These are phyloP conservation scores for Betta splendens DNA, from an alignment of 2,797 vertebrate genomes.

Conservation along the genomic window DNA sequence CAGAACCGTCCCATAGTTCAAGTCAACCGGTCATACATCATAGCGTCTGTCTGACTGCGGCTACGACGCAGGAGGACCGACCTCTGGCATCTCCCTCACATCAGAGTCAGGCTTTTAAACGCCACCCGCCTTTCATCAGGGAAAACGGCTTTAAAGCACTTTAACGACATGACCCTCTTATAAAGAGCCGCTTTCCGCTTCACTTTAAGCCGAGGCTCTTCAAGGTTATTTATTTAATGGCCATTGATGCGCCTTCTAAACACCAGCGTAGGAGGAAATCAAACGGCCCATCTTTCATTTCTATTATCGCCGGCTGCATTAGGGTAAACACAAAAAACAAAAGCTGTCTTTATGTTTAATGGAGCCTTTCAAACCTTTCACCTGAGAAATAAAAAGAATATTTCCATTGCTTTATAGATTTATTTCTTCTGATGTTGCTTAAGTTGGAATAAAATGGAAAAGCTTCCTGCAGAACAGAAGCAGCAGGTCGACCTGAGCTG, in stretches of 20 bases:
- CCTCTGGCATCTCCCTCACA: background rate
- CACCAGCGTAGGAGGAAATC: background rate
- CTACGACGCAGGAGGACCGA: too few species aligned
- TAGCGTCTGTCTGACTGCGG: too few species aligned
- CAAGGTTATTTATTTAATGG: slow-evolving; percentile 17
- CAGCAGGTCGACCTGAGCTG: background rate
- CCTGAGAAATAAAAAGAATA: slow-evolving; percentile 28
- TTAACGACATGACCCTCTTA: background rate
- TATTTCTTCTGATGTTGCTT: slow-evolving; percentile 11
- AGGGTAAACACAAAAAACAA: background rate
- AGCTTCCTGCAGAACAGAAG: slow-evolving; percentile 19
- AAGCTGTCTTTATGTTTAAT: background rate
- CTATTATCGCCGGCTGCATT: background rate
- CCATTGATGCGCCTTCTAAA: background rate
- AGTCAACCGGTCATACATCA: too few species aligned
- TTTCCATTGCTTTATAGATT: slow-evolving; percentile 17
- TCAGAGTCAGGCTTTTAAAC: slow-evolving; percentile 3
- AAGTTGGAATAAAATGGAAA: slow-evolving; percentile 22
- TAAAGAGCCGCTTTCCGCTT: slow-evolving; percentile 5
- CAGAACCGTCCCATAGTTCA: too few species aligned
- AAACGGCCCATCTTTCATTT: slow-evolving; percentile 12
- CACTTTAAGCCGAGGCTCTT: slow-evolving; percentile 6
- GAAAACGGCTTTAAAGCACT: background rate
- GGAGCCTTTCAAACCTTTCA: slow-evolving; percentile 4
- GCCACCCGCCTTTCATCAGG: background rate